Evolutionary conservation across 2,888 invertebrate genomes (phyloP), one percentile per base, ranked within the genome.

Genomic region (Drosophila histrio): DNA sequence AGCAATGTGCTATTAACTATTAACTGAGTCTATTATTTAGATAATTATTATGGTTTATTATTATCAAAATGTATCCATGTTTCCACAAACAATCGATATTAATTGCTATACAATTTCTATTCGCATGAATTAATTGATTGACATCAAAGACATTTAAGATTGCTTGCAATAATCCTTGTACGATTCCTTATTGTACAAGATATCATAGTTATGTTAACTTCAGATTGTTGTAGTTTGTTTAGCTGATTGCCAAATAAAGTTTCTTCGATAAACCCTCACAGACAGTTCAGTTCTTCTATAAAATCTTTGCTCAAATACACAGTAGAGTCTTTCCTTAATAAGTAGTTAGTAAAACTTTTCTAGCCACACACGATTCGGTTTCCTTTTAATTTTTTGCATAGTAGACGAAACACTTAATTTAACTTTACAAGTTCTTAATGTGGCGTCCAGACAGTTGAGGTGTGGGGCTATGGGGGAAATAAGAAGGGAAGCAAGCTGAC

Each of bases 391-490:
- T 81, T 79, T 77, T 58, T 77, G 79, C 86, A 72, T 85, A 77
- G 77, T 70, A 75, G 83, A 68, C 86, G 76, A 73, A 80, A 82
- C 84, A 86, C 86, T 86, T 83, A 83, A 83, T 76, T 83, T 78
- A 82, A 83, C 86, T 83, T 83, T 83, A 80, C 84, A 83, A 83
- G 78, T 83, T 86, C 84, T 86, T 86, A 86, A 83, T 86, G 82
- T 83, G 78, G 76, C 59, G 80, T 61, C 83, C 86, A 86, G 82
- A 86, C 82, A 83, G 75, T 26, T 15, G 36, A 41, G 62, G 64
- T 28, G 21, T 24, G 64, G 54, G 15, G n/a, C n/a, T 2, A 7
- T 6, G 28, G 7, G 17, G 44, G 17, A 2, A n/a, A 17, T 1
- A 39, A 13, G 30, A 9, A 15, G 28, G 5, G 21, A 19, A 22